These are phyloP conservation scores for Siniperca undulata DNA, from an alignment of 2,797 vertebrate genomes.

Conservation along the genomic window DNA sequence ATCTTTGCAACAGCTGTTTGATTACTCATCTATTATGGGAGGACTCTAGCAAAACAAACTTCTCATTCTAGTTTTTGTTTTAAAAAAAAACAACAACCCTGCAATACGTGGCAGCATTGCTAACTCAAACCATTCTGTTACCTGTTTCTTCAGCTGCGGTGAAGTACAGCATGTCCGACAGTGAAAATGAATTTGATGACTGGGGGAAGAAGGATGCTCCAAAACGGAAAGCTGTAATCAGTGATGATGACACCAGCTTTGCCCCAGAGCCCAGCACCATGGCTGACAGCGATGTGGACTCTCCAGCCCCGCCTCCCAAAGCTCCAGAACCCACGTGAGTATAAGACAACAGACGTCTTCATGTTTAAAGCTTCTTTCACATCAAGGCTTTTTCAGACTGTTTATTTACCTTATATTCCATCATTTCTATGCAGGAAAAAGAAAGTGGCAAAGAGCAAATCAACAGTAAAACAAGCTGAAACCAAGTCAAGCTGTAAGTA, in stretches of 20 bases:
- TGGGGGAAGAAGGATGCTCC: constrained; percentile 48
- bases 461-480: constrained; percentile 40
- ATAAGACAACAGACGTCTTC: background rate
- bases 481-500: constrained; percentile 76
- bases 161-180: constrained; percentile 82
- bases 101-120: background rate
- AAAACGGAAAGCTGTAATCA: constrained; percentile 48
- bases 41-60: background rate
- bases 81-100: background rate
- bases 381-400: background rate
- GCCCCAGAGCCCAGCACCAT: constrained; percentile 3
- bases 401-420: background rate
- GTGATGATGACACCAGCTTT: constrained; percentile 70
- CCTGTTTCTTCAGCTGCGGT: constrained; percentile 48
- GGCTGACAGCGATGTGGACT: constrained; percentile 65
- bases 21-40: background rate
- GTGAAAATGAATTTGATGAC: constrained; percentile 81
- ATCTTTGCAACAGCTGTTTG: constrained; percentile 3
- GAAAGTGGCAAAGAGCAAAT: constrained; percentile 71
- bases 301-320: constrained; percentile 61
- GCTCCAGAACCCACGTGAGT: constrained; percentile 67
- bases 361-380: background rate
- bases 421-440: constrained; percentile 67
- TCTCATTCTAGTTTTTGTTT: background rate
- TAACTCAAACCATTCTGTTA: background rate